A percentile compares a stretch with the other conserved stretches of the same genome.
These are phyloP conservation scores for Neodiprion virginianus DNA, from an alignment of 1,140 invertebrate species.

Conservation along the genomic window DNA sequence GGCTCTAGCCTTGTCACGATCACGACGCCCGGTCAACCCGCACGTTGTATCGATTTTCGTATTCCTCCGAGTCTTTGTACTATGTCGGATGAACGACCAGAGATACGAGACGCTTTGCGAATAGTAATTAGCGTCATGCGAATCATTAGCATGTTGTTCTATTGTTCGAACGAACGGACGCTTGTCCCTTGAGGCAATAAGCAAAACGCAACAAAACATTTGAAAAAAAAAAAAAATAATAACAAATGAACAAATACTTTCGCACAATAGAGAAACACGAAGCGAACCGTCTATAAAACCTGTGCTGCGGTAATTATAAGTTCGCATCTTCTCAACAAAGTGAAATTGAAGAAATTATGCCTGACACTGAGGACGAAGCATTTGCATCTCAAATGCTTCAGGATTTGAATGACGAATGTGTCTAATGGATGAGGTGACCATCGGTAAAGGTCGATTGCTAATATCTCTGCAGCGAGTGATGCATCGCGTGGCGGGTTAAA, in stretches of 20 bases:
- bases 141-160: not conserved
- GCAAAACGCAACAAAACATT: not conserved
- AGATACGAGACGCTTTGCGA: not conserved
- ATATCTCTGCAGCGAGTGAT: not conserved
- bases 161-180: not conserved
- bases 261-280: too few species aligned
- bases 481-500: not conserved
- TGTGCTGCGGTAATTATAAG: too few species aligned
- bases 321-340: too few species aligned
- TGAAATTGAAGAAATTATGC: too few species aligned
- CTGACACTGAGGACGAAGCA: too few species aligned
- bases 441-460: not conserved
- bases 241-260: too few species aligned
- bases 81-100: not conserved
- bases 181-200: not conserved
- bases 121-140: constrained; percentile 4
- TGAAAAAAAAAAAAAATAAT: too few species aligned
- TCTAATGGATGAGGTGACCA: not conserved
- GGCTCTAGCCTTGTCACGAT: not conserved
- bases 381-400: too few species aligned
- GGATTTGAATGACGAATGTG: too few species aligned
- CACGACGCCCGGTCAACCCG: not conserved
- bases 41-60: not conserved
- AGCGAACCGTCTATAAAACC: too few species aligned
- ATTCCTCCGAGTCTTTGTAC: not conserved